Conservation (phyloP, 1,140 invertebrate genomes). For the Dreissena polymorpha region DNA sequence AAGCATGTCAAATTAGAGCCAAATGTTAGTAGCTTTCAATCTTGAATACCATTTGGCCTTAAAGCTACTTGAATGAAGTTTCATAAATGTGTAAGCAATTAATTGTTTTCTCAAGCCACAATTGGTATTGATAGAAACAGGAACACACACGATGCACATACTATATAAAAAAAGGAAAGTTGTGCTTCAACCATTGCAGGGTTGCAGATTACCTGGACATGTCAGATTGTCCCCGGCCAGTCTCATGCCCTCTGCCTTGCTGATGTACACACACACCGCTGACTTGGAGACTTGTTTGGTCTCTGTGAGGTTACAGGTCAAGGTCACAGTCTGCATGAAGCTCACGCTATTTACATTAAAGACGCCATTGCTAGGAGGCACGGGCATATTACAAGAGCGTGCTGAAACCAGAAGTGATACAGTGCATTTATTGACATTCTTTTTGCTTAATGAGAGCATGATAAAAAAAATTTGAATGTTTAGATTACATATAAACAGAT, state of each 20-base stretch:
- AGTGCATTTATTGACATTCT: too few species aligned
- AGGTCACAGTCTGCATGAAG: neutral
- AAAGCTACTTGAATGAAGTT: too few species aligned
- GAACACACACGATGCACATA: neutral
- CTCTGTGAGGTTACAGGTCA: constrained; percentile 12
- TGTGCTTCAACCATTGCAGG: too few species aligned
- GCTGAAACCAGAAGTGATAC: neutral
- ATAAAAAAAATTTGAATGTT: too few species aligned
- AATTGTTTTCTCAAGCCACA: neutral
- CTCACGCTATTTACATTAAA: constrained; percentile 8
- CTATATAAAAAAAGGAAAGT: too few species aligned
- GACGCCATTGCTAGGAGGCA: neutral
- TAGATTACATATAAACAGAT: too few species aligned
- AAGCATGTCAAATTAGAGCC: neutral
- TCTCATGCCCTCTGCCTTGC: neutral
- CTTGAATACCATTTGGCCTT: neutral
- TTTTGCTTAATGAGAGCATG: too few species aligned
- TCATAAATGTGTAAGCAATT: neutral
- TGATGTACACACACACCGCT: constrained; percentile 16
- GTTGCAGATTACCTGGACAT: constrained; percentile 27
- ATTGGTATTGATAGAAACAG: neutral
- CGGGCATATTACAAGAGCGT: neutral
- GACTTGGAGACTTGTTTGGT: neutral
- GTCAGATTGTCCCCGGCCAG: constrained; percentile 20
- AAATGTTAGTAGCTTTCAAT: neutral